phyloP scores from a whole-genome alignment of 2,888 invertebrate genomes.

The Sipunculus nudus region DNA sequence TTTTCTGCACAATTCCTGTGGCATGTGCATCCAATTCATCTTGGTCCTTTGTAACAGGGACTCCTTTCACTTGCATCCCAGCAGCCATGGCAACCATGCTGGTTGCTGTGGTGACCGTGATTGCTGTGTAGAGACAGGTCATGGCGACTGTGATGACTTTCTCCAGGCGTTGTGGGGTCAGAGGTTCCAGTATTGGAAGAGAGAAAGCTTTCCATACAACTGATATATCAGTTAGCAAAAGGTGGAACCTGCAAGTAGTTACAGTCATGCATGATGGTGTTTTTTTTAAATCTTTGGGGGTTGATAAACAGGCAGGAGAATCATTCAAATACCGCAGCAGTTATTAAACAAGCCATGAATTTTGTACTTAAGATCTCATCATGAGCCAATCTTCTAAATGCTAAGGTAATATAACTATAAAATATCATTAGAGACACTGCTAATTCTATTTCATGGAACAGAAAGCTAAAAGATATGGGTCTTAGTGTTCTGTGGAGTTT shows the following conservation, averaged over 20 bases:
- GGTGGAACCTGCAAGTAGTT: conserved; percentile 83
- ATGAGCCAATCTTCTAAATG: too few species aligned
- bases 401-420: too few species aligned
- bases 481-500: too few species aligned
- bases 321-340: too few species aligned
- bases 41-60: conserved; percentile 72
- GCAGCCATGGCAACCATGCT: conserved; percentile 59
- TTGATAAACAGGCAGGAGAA: too few species aligned
- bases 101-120: conserved; percentile 66
- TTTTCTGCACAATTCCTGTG: conserved; percentile 85
- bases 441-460: too few species aligned
- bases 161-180: conserved; percentile 83
- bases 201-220: conserved; percentile 85
- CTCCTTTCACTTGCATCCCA: conserved; percentile 42
- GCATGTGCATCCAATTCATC: conserved; percentile 84
- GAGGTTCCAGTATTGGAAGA: conserved; percentile 86
- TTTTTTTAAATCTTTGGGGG: too few species aligned
- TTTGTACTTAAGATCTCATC: too few species aligned
- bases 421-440: too few species aligned
- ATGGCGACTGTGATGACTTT: conserved; percentile 84
- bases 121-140: conserved; percentile 78
- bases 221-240: conserved; percentile 84
- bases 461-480: too few species aligned
- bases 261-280: too few species aligned
- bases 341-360: too few species aligned